A percentile compares a stretch with the other conserved stretches of the same genome.
Conservation (phyloP, 2,113 vertebrate genomes). For the Oreochromis aureus region DNA sequence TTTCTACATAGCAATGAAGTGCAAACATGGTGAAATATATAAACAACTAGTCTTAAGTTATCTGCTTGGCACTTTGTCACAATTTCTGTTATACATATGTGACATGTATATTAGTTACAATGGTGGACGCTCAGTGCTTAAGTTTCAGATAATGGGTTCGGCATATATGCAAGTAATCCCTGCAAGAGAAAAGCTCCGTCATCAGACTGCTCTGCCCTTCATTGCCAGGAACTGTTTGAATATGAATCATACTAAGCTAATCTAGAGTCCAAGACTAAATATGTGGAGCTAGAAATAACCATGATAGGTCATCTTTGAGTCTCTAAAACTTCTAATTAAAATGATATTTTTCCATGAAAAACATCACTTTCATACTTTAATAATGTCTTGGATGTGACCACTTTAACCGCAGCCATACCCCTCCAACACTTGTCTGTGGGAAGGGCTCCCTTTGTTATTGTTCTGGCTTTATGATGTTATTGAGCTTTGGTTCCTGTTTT, state of each 20-base stretch:
- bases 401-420: not conserved
- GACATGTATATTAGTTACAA: not conserved
- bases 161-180: no score
- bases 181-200: not conserved
- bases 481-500: not conserved
- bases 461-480: not conserved
- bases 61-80: no score
- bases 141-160: not conserved
- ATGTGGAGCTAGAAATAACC: not conserved
- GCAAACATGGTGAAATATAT: not conserved
- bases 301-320: not conserved
- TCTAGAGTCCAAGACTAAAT: not conserved
- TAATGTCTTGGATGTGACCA: not conserved
- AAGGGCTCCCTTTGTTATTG: not conserved
- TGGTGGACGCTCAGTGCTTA: no score
- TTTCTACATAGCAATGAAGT: not conserved
- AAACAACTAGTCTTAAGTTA: not conserved
- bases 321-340: not conserved
- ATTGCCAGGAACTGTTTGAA: not conserved
- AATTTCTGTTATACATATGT: not conserved
- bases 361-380: not conserved
- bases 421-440: not conserved
- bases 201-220: not conserved
- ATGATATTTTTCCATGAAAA: not conserved
- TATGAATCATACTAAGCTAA: not conserved